A percentile compares a stretch with the other conserved stretches of the same genome.
These are phyloP conservation scores for Antennarius maculatus DNA, from an alignment of 2,797 vertebrate genomes.

Conservation along the genomic window DNA sequence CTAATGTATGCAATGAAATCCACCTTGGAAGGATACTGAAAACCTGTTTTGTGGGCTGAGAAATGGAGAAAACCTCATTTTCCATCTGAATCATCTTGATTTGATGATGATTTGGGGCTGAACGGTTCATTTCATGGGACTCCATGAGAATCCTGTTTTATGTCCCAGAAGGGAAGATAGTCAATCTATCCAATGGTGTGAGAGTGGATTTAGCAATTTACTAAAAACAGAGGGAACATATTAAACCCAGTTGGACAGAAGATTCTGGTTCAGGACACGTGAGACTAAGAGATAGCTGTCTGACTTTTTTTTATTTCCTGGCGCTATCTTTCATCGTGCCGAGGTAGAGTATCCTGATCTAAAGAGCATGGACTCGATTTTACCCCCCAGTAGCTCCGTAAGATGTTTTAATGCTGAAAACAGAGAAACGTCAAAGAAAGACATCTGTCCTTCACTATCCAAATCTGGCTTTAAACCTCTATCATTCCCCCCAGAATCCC, in stretches of 20 bases:
- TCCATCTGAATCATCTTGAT: too few relatives aligned
- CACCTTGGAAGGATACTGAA: too few relatives aligned
- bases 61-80: too few relatives aligned
- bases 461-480: conserved; percentile 40
- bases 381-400: conserved; percentile 26
- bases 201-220: neutral
- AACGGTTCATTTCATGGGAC: too few relatives aligned
- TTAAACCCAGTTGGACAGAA: neutral
- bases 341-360: conserved; percentile 40
- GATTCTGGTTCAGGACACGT: conserved; percentile 14
- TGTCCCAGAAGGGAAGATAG: neutral
- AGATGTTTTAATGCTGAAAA: conserved; percentile 34
- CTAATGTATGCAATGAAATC: too few relatives aligned
- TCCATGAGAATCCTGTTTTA: neutral
- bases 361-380: conserved; percentile 38
- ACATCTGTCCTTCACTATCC: conserved; percentile 25
- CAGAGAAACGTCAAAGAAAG: conserved; percentile 23
- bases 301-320: conserved; percentile 28
- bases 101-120: too few relatives aligned
- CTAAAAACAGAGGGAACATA: neutral
- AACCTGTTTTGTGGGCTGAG: too few relatives aligned
- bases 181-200: neutral
- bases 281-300: conserved; percentile 15
- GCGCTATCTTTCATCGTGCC: conserved; percentile 46
- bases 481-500: conserved; percentile 40